phyloP scores from a whole-genome alignment of 2,113 vertebrate species.

The Grallaria varia region DNA sequence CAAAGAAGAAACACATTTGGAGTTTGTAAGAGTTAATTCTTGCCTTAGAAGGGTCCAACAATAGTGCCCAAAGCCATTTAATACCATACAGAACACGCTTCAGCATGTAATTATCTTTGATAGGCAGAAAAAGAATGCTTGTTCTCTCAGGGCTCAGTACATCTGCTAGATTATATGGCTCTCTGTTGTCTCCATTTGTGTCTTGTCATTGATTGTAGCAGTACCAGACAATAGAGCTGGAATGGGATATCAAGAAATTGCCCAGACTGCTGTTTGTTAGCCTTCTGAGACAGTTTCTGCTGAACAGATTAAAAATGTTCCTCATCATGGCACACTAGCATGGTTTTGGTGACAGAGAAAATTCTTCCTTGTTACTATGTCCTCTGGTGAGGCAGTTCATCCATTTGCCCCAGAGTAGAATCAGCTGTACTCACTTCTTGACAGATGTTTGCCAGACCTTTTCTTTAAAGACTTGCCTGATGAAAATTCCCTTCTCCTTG shows the following conservation, averaged over 20 bases:
- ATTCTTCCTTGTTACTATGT: neutral
- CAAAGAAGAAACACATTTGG: neutral
- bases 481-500: conserved; percentile 22
- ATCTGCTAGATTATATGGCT: conserved; percentile 19
- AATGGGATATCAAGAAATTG: neutral
- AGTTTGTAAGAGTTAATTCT: neutral
- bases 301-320: conserved; percentile 17
- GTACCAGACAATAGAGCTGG: conserved; percentile 26
- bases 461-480: neutral
- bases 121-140: neutral
- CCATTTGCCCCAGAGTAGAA: conserved; percentile 8
- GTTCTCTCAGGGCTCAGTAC: neutral
- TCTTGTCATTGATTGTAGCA: neutral
- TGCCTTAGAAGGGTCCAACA: neutral
- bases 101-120: conserved; percentile 46
- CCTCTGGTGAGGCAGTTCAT: neutral
- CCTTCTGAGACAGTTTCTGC: neutral
- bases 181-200: neutral
- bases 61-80: neutral
- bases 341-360: neutral
- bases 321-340: neutral
- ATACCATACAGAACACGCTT: neutral
- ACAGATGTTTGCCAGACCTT: conserved; percentile 38
- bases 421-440: neutral
- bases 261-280: neutral